phyloP scores from a whole-genome alignment of 2,888 invertebrate genomes.

The Augiades crinisus region DNA sequence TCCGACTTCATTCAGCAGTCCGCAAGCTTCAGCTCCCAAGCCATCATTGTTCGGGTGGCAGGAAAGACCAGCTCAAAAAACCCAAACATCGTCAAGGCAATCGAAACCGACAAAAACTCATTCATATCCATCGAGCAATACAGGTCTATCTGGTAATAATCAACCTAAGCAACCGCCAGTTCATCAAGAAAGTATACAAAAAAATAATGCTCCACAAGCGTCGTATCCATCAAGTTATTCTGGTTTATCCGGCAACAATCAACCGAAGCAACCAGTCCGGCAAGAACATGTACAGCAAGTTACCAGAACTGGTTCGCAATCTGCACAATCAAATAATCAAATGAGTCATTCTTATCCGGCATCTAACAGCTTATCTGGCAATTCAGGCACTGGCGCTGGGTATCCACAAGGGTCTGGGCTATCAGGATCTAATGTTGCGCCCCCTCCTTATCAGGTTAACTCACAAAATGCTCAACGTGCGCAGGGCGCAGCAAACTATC shows the following conservation, averaged over 20 bases:
- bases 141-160: slow-evolving; percentile 58
- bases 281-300: slow-evolving; percentile 58
- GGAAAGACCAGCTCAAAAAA: slow-evolving; percentile 55
- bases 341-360: slow-evolving; percentile 58
- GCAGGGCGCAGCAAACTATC: slow-evolving; percentile 18
- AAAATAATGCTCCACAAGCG: slow-evolving; percentile 53
- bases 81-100: slow-evolving; percentile 49
- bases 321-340: slow-evolving; percentile 31
- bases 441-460: slow-evolving; percentile 49
- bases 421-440: slow-evolving; percentile 47
- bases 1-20: slow-evolving; percentile 65
- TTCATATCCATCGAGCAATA: slow-evolving; percentile 65
- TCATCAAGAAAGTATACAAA: slow-evolving; percentile 61
- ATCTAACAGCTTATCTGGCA: slow-evolving; percentile 62
- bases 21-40: slow-evolving; percentile 50
- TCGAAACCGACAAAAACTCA: slow-evolving; percentile 49
- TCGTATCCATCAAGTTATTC: slow-evolving; percentile 67
- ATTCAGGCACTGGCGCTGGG: slow-evolving; percentile 41
- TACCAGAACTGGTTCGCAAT: slow-evolving; percentile 30
- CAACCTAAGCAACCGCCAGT: slow-evolving; percentile 48
- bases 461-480: slow-evolving; percentile 31
- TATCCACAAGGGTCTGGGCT: slow-evolving; percentile 43
- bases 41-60: slow-evolving; percentile 70
- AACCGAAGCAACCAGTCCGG: slow-evolving; percentile 50
- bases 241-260: slow-evolving; percentile 56